A percentile compares a stretch with the other conserved stretches of the same genome.
Conservation (phyloP, 2,888 invertebrate genomes). For the Dexiosoma caninum region DNA sequence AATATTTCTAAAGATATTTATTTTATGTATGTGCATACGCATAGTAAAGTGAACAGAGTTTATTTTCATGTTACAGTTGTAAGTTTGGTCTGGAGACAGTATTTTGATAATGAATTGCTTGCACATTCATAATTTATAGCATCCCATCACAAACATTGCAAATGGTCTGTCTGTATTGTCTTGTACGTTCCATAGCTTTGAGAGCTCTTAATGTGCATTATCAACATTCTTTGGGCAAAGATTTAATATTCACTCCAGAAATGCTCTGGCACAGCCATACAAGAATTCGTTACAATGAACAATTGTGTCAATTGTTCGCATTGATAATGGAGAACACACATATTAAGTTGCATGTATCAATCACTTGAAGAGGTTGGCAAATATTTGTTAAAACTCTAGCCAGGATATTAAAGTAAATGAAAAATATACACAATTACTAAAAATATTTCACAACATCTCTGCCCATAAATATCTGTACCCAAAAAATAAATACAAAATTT, state of each 20-base stretch:
- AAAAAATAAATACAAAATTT: too few relatives aligned
- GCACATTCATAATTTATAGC: slow-evolving; percentile 59
- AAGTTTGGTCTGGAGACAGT: slow-evolving; percentile 8
- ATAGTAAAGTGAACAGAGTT: background rate
- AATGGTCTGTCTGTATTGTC: slow-evolving; percentile 13
- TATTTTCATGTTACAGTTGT: slow-evolving; percentile 3
- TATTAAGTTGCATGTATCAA: slow-evolving; percentile 38
- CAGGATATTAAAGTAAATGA: slow-evolving; percentile 8
- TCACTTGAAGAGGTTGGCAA: slow-evolving; percentile 54
- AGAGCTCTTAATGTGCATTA: background rate
- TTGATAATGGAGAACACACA: slow-evolving; percentile 44
- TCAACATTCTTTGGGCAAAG: slow-evolving; percentile 29
- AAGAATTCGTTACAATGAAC: background rate
- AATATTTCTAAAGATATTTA: slow-evolving; percentile 11
- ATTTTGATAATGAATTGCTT: slow-evolving; percentile 58
- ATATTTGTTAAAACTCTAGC: slow-evolving; percentile 38
- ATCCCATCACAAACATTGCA: slow-evolving; percentile 39
- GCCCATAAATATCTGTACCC: too few relatives aligned
- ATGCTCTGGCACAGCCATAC: background rate
- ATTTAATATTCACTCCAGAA: background rate
- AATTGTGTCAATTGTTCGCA: slow-evolving; percentile 38
- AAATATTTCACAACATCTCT: too few relatives aligned
- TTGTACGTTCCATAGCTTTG: slow-evolving; percentile 29
- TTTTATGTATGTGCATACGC: too few relatives aligned
- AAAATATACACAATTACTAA: too few relatives aligned